Conservation (phyloP, 2,113 vertebrate genomes). For the Shinisaurus crocodilurus region DNA sequence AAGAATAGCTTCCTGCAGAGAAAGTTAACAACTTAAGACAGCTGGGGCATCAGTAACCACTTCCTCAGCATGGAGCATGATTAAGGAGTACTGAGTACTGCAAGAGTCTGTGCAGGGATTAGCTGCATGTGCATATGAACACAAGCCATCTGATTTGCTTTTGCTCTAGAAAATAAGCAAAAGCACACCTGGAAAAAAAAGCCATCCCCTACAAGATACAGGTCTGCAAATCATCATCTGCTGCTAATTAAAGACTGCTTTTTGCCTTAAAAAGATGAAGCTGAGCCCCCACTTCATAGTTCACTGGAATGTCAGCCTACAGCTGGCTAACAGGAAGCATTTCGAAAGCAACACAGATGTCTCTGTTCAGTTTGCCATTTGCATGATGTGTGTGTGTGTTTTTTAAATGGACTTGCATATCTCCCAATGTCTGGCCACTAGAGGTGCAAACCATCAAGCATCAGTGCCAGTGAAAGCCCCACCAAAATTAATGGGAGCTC, state of each 20-base stretch:
- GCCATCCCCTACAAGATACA: neutral
- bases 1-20: constrained; percentile 80
- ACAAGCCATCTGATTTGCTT: neutral
- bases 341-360: constrained; percentile 60
- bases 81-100: neutral
- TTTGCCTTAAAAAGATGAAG: constrained; percentile 54
- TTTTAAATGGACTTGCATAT: neutral
- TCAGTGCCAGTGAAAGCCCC: neutral
- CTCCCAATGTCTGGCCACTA: neutral
- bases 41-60: constrained; percentile 69
- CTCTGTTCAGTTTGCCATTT: constrained; percentile 41
- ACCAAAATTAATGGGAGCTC: neutral
- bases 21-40: constrained; percentile 75
- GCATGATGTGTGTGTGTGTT: neutral
- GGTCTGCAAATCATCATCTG: constrained; percentile 26
- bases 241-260: constrained; percentile 20
- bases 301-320: constrained; percentile 67
- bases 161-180: neutral
- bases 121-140: neutral
- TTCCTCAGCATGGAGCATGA: constrained; percentile 39
- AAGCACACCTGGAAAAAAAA: neutral
- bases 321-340: constrained; percentile 68
- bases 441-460: neutral
- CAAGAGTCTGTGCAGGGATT: constrained; percentile 12
- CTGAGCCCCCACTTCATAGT: constrained; percentile 42